Evolutionary conservation across 2,888 invertebrate genomes (phyloP), one percentile per base, ranked within the genome.

Genomic region (Adelphocoris suturalis): DNA sequence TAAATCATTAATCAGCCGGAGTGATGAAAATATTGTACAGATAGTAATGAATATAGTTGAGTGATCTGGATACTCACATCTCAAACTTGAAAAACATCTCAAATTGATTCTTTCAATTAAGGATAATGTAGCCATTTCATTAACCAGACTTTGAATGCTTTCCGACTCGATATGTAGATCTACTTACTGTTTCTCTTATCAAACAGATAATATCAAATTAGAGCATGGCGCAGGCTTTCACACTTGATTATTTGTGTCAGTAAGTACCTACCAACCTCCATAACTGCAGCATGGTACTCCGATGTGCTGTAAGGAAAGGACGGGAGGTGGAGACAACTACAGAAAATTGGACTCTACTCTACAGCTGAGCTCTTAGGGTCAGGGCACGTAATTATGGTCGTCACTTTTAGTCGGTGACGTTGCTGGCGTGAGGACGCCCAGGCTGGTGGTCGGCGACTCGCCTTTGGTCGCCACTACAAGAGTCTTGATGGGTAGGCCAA

Each of bases 401-500:
- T 90, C 90, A 16, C 87, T 90, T 46, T 91, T 91, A 81, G 91
- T 90, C 23, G 92, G 92, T 37, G 92, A 92, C 46, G 92, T 91
- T 12, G 91, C 92, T 11, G 92, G 92, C 12, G 91, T 91, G 11
- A 91, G 82, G 12, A 91, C 91, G 27, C 91, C 91, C n/a, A 91
- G 86, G 28, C 90, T 90, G 14, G 91, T 90, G 47, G 91, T 90
- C 37, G 90, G 89, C 55, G 84, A 55, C 19, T 90, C 89, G 47
- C 91, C 89, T 91, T 92, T 92, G n/a, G 92, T 92, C 12, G 92
- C 92, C 11, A 92, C 92, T 28, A 92, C 92, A 61, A 93, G 90
- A 16, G 92, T 92, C 91, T 92, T 93, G 27, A 92, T 91, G 13
- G 93, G 92, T n/a, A 92, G 90, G n/a, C 92, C 92, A 28, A 92